Evolutionary conservation across 2,888 invertebrate genomes (phyloP).

Genomic region (Thecophora atra): DNA sequence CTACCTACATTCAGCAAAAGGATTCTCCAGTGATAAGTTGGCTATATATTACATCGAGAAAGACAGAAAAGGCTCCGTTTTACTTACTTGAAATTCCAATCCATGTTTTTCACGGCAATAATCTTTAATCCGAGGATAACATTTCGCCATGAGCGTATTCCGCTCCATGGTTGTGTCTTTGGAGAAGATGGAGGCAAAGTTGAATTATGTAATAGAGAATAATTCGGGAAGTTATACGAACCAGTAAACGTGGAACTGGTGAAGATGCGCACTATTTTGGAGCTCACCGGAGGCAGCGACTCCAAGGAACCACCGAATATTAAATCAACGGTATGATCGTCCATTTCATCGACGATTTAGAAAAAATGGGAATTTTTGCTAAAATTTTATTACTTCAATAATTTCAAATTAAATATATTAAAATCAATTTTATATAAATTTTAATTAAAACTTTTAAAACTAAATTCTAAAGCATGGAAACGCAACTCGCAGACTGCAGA

Average conservation of each 20-base stretch:
- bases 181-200: neutral
- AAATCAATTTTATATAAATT: conserved; percentile 8
- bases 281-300: conserved; percentile 92
- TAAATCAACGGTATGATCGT: conserved; percentile 88
- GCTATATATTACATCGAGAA: too few species aligned
- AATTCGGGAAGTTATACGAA: too few species aligned
- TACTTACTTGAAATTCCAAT: conserved; percentile 91
- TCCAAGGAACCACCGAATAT: conserved; percentile 90
- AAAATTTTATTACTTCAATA: too few species aligned
- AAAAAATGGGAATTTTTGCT: too few species aligned
- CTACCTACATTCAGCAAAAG: conserved; percentile 74
- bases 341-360: too few species aligned
- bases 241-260: conserved; percentile 99
- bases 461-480: neutral
- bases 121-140: conserved; percentile 95
- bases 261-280: conserved; percentile 97
- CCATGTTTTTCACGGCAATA: conserved; percentile 97
- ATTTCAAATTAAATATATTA: neutral
- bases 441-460: neutral
- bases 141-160: conserved; percentile 97
- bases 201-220: conserved; percentile 16
- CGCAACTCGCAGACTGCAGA: too few species aligned
- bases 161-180: conserved; percentile 96
- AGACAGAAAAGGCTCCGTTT: conserved; percentile 31
- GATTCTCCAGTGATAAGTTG: neutral